Evolutionary conservation across 1,140 invertebrate genomes (phyloP).

Genomic region (Danaus plexippus): DNA sequence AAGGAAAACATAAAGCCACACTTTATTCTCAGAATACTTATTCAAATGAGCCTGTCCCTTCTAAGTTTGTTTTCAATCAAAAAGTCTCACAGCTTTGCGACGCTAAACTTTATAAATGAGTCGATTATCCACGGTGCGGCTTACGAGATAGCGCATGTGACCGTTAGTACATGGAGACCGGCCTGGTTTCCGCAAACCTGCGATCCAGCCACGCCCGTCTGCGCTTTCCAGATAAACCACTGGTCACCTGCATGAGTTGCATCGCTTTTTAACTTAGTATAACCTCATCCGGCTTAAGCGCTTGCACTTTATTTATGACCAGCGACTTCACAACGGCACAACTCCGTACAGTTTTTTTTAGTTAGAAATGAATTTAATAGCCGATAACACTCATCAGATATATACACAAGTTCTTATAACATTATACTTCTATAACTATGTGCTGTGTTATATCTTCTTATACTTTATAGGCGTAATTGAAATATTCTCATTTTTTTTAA

Average conservation of each 20-base stretch:
- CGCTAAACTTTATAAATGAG: conserved; percentile 71
- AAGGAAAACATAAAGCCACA: conserved; percentile 72
- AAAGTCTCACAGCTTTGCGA: conserved; percentile 66
- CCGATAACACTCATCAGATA: background rate
- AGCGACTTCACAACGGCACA: conserved; percentile 34
- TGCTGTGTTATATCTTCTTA: too few species aligned
- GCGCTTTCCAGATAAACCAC: conserved; percentile 51
- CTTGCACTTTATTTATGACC: conserved; percentile 60
- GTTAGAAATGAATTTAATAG: conserved; percentile 23
- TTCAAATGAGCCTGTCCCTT: conserved; percentile 71
- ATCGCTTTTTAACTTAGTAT: conserved; percentile 66
- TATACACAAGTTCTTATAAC: too few species aligned
- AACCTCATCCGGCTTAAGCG: conserved; percentile 58
- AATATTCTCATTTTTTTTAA: too few species aligned
- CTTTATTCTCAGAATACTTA: conserved; percentile 71
- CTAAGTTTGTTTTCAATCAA: conserved; percentile 72
- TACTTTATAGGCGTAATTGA: too few species aligned
- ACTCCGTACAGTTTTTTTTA: conserved; percentile 16
- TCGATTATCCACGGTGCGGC: conserved; percentile 60
- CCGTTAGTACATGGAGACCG: too few species aligned
- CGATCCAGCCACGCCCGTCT: conserved; percentile 11
- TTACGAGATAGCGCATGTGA: conserved; percentile 47
- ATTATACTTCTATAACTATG: too few species aligned
- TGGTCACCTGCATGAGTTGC: conserved; percentile 69
- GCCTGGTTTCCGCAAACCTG: too few species aligned